Base-by-base conservation (phyloP, 2,113 vertebrate genomes). In the Epinephelus cyanopodus region DNA sequence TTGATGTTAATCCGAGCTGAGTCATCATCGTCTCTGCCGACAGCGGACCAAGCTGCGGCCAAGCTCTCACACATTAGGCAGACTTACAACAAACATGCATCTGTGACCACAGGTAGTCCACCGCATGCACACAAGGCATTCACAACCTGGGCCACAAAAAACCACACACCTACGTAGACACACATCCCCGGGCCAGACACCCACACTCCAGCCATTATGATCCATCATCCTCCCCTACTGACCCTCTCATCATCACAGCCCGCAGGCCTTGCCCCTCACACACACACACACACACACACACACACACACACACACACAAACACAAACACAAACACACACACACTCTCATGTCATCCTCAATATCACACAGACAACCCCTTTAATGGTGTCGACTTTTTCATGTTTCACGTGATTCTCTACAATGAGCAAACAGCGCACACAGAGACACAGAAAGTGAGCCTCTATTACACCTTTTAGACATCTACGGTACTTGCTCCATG, bases 231-330 rank as follows among this genome's bases (percentile, higher is more conserved):
- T 67, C 77, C 58, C 58, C 81, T 25, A 37, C 84, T n/a, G 27
- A 83, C 74, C 85, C 78, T 71, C 84, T 83, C 77, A 87, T 89
- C 92, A 84, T 70, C 80, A 52, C 71, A 76, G 68, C 82, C 86
- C 69, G 56, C 61, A 7, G 74, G 76, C 82, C 47, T 63, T 47
- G 56, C 19, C 64, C 42, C 45, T 10, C 23, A 29, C 45, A 7
- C 23, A 47, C 54, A 61, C 33, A 67, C 45, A 64, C 23, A 68
- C 56, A 77, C 19, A 48, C 72, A 18, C 60, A 50, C 33, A 54
- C 54, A 72, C 57, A 54, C 48, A 7, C 67, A 53, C 17, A 18
- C 29, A 29, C 45, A 7, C 23, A 47, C 54, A 61, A 25, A 67
- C 45, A 64, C 23, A 68, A 52, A 77, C 19, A 48, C 72, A 18